Evolutionary conservation across 2,888 invertebrate species (phyloP), one percentile per base, ranked within the genome.

Genomic region (Standfussiana lucernea): DNA sequence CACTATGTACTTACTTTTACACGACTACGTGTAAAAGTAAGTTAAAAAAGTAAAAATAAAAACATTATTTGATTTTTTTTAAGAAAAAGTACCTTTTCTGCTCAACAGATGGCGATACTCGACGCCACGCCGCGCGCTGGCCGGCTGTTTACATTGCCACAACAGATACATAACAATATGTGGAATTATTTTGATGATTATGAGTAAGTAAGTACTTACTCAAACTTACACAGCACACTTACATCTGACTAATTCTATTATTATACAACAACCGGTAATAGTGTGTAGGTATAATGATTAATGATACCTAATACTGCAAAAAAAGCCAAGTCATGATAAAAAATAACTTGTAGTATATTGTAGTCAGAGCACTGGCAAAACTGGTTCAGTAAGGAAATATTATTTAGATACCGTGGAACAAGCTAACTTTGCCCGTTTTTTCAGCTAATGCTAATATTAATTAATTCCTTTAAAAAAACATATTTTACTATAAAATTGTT

Each of bases 31-130:
- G n/a, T n/a, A n/a, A n/a, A n/a, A n/a, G n/a, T n/a, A n/a, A n/a
- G n/a, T n/a, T n/a, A n/a, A n/a, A n/a, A n/a, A n/a, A n/a, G n/a
- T n/a, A n/a, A n/a, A n/a, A n/a, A n/a, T n/a, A n/a, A n/a, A n/a
- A n/a, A n/a, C n/a, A n/a, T n/a, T n/a, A n/a, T n/a, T n/a, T n/a
- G n/a, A n/a, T n/a, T n/a, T n/a, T 66, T 1, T 24, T 40, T 3
- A 21, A 15, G 11, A 7, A 18, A 18, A 3, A 53, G 75, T 65
- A 24, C 24, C 18, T 28, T 4, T 47, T 47, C 7, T 32, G 15
- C 5, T n/a, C 65, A 59, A 56, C 2, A 76, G 75, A 65, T 76
- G 76, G 37, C 75, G 75, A n/a, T 76, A 32, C 37, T 8, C 3
- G 18, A 15, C 37, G 13, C 5, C n/a, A 35, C 7, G 28, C 32